Base-by-base conservation (phyloP, 2,113 vertebrate species). In the Thunnus thynnus region DNA sequence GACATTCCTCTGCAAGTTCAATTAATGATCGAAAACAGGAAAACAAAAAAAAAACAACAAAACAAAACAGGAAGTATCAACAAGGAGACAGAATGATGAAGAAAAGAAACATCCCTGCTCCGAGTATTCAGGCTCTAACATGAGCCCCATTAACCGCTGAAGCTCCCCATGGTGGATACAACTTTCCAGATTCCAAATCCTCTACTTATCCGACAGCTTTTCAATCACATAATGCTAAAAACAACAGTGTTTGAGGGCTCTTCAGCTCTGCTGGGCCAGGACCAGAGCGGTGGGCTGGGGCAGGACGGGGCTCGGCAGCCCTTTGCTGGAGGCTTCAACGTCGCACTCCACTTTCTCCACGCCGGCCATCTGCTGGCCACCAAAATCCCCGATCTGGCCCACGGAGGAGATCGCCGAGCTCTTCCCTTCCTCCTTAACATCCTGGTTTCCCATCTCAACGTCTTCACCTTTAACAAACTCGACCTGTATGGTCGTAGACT, bases 241-340 rank as follows among this genome's bases (percentile, higher is more conserved):
- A 36, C 3, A 9, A 88, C 85, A 87, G 62, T 70, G 83, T 2
- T 67, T 36, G 67, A 58, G 54, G 72, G 30, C 67, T 72, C 72
- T 69, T 84, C 86, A 93, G 86, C 90, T 93, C 84, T 48, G 83
- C 74, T 5, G 90, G 51, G 13, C 82, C 85, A 4, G 76, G 61
- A 76, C 71, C 47, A 30, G 76, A 78, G 65, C 65, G 58, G 76
- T 22, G 22, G 58, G 62, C 65, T 84, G 88, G 2, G 80, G 69
- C 16, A 80, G 61, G 27, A 78, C 56, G 13, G 85, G 68, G 54
- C 58, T 76, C 16, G 78, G 62, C 27, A 69, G 86, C 12, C 60
- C 67, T 63, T 79, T 80, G 36, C 36, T 41, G 22, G 76, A 83
- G 17, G 82, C 46, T 52, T 86, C 71, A 17, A 74, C 58, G 16